Evolutionary conservation across 2,888 invertebrate genomes (phyloP), one percentile per base, ranked within the genome.

Genomic region (Tenthredo scrophulariae): DNA sequence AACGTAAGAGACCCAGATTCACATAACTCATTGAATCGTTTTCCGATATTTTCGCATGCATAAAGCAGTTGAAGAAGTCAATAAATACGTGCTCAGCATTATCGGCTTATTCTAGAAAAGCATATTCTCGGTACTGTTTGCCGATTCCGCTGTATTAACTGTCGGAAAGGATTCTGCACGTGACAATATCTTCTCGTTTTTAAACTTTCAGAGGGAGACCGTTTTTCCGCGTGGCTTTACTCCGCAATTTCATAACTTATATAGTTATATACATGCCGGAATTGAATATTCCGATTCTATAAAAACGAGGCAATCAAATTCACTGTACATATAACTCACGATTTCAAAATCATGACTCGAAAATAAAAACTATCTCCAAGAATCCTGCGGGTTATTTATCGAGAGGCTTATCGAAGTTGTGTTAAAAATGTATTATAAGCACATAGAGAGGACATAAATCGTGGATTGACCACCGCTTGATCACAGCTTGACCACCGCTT

Each of bases 21-120:
- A 10, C 72, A 77, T 50, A 54, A 40, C 77, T 77, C 77, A 50
- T 54, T 77, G 77, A 77, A 77, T 54, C 50, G 50, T 33, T 77
- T 77, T 33, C 77, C 77, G 77, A 77, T 77, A 77, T 77, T 77
- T 50, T 50, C 54, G 29, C 77, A 54, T 77, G 33, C 72, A 74
- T 74, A 74, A 54, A 77, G 77, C 77, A 54, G 54, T 54, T 54
- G 26, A 50, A 77, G 54, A 54, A 77, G 77, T 50, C 54, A 77
- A 77, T 77, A 77, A 54, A 77, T 54, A 77, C 50, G 77, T 54
- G 54, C 77, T 77, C 54, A 22, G 77, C 54, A 77, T 77, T 54
- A 77, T 50, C 77, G 77, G 54, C 33, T 77, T 77, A 77, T 74
- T 74, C 72, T 29, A 43, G 72, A 74, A 74, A 43, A 74, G 43